phyloP scores from a whole-genome alignment of 2,113 vertebrate genomes.

The Pardalotus punctatus region DNA sequence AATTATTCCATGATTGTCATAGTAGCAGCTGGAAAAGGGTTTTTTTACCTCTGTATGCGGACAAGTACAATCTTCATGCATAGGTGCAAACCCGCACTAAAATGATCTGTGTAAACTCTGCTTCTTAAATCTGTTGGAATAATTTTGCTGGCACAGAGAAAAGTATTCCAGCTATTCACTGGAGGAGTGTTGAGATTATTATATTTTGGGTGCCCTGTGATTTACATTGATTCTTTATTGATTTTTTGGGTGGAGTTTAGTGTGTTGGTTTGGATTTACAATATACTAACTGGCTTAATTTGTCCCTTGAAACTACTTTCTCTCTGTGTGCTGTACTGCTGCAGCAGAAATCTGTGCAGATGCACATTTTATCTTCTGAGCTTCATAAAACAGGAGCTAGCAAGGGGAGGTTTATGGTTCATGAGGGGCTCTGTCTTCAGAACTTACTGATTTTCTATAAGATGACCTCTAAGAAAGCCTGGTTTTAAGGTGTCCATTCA shows the following conservation, averaged over 20 bases:
- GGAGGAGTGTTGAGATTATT: neutral
- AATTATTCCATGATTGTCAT: neutral
- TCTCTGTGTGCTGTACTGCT: neutral
- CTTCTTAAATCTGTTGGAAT: neutral
- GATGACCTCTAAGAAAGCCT: neutral
- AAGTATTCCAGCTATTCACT: neutral
- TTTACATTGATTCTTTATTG: constrained; percentile 33
- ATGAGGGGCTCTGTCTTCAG: neutral
- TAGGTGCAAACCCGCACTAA: neutral
- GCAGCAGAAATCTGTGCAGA: constrained; percentile 8
- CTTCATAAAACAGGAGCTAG: neutral
- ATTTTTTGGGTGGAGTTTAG: constrained; percentile 43
- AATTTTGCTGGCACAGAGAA: neutral
- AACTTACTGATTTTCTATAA: neutral
- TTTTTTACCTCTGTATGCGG: neutral
- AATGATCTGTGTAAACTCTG: neutral
- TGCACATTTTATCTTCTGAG: neutral
- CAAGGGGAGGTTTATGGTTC: neutral
- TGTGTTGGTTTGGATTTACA: constrained; percentile 20
- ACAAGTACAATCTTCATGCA: neutral
- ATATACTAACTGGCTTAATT: constrained; percentile 4
- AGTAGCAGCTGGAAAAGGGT: neutral
- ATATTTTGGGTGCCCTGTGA: constrained; percentile 4
- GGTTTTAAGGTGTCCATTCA: neutral
- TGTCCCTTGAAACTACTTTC: constrained; percentile 15